These are phyloP conservation scores for Tauraco erythrolophus DNA, from an alignment of 2,113 vertebrate species.

Conservation along the genomic window DNA sequence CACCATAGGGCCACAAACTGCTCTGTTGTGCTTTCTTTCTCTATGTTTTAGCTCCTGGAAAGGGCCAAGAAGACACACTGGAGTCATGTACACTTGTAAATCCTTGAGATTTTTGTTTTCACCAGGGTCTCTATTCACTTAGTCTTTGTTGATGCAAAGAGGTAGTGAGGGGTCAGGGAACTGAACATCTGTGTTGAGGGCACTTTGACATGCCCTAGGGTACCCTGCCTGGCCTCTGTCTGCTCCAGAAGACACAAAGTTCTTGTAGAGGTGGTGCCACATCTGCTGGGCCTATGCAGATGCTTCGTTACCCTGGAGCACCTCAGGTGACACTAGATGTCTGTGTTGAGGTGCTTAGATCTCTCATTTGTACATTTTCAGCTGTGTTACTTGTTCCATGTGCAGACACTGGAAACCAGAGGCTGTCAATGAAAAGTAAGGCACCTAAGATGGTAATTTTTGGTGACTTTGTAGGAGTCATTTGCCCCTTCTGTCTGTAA, in stretches of 20 bases:
- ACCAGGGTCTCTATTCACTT: neutral
- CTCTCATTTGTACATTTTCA: neutral
- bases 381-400: neutral
- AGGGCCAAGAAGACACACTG: neutral
- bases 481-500: neutral
- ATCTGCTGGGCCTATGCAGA: neutral
- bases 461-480: fast-evolving
- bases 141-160: neutral
- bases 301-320: neutral
- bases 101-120: neutral
- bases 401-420: neutral
- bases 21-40: neutral
- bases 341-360: neutral
- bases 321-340: neutral
- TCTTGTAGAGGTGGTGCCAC: neutral
- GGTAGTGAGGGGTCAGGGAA: neutral
- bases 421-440: neutral
- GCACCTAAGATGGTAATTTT: neutral
- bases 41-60: neutral
- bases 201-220: neutral
- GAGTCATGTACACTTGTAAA: neutral
- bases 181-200: neutral
- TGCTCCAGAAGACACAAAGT: neutral
- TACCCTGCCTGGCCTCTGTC: neutral
- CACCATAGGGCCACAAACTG: neutral